phyloP scores from a whole-genome alignment of 2,797 vertebrate species.

The Euphonia xanthogaster region DNA sequence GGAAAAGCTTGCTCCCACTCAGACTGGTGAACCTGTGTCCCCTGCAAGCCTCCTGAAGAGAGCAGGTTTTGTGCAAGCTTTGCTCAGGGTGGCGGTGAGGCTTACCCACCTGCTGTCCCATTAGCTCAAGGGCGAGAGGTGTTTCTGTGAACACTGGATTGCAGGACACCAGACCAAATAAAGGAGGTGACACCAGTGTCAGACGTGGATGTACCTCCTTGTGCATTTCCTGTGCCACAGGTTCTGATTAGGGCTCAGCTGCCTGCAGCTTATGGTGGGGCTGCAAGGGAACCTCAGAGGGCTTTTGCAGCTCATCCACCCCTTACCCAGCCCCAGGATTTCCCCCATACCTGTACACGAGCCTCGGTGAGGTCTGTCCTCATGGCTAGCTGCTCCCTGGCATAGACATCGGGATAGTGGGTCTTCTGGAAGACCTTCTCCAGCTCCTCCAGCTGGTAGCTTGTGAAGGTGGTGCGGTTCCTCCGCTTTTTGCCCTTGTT shows the following conservation, averaged over 20 bases:
- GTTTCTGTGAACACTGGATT: not conserved
- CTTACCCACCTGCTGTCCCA: not conserved
- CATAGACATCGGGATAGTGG: constrained; percentile 97
- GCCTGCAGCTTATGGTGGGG: not conserved
- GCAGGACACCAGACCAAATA: not conserved
- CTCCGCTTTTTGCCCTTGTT: constrained; percentile 98
- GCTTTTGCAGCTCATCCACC: not conserved
- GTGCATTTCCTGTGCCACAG: not conserved
- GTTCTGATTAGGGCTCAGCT: not conserved
- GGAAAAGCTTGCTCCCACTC: not conserved
- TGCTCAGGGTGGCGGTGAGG: fast-evolving
- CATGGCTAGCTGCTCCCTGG: constrained; percentile 96
- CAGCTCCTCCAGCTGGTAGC: constrained; percentile 97
- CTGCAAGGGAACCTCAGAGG: not conserved
- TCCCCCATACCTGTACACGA: constrained; percentile 87
- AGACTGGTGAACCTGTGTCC: not conserved
- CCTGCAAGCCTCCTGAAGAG: not conserved
- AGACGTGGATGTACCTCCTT: fast-evolving
- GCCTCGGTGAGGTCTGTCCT: constrained; percentile 97
- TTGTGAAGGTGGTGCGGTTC: constrained; percentile 98
- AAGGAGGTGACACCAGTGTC: not conserved
- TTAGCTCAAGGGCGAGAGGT: not conserved
- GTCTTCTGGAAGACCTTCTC: constrained; percentile 99
- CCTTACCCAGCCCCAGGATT: not conserved
- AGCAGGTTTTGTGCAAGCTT: not conserved